Evolutionary conservation across 2,888 invertebrate genomes (phyloP), one percentile per base, ranked within the genome.

Genomic region (Atethmia centrago): DNA sequence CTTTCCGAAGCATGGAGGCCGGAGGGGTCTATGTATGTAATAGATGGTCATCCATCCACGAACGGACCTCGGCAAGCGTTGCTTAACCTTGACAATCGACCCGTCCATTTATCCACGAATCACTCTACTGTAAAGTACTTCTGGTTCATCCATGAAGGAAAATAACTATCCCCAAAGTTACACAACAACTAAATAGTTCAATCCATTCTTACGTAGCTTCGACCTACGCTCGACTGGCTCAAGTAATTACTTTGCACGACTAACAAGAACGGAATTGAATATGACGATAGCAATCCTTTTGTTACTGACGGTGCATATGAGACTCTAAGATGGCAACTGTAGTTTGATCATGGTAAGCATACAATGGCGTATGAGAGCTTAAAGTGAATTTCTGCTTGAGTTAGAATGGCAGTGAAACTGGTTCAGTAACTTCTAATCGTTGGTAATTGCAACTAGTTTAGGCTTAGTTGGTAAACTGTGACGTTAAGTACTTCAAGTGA

Each of bases 191-290:
- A 68, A 71, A 71, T 55, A 49, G 58, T 53, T 16, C 55, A 80
- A 77, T 63, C 58, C 28, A 19, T 8, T 49, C 36, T 66, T 47
- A 68, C 55, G 58, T 76, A 70, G 59, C 71, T 65, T 28, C 56
- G 55, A 56, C 36, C 64, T 62, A 31, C 73, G 67, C 81, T 47
- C 42, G 64, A 80, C 65, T 80, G 73, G 21, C 28, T 62, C 72
- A 56, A 67, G 66, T 80, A 84, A 84, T 84, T 84, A 85, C 84
- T 74, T 75, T 40, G 64, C 40, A 72, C 64, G 47, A 69, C 56
- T 62, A 74, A 66, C 74, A 53, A 65, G 55, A 70, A 69, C 40
- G 40, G 74, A 85, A 81, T 86, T 76, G 69, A 76, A 76, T 83
- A 73, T 78, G 71, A 58, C 56, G 55, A 28, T 51, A 47, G 56